Evolutionary conservation across 2,113 vertebrate genomes (phyloP).

Genomic region (Bos javanicus): DNA sequence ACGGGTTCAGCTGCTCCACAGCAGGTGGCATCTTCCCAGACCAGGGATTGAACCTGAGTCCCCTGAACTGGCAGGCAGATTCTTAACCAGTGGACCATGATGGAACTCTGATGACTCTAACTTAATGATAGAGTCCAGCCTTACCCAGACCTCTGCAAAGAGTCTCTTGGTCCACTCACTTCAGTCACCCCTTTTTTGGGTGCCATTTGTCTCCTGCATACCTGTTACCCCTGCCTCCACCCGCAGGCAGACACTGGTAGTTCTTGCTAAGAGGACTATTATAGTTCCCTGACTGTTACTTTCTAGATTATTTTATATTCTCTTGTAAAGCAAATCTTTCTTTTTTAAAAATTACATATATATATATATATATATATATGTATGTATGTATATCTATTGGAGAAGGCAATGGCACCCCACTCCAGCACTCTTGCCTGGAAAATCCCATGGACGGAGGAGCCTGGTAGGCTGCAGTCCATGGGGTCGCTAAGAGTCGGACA

Average conservation of each 20-base stretch:
- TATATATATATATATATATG: neutral
- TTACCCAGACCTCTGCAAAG: neutral
- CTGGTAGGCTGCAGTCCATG: no score
- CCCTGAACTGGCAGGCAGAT: neutral
- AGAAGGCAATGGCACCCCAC: no score
- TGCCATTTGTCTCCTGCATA: neutral
- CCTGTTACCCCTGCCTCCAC: neutral
- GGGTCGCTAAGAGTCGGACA: no score
- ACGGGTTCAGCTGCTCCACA: neutral
- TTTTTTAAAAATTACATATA: neutral
- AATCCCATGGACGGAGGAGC: no score
- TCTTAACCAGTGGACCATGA: neutral
- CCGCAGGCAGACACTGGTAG: neutral
- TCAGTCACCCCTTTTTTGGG: neutral
- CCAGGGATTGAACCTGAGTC: neutral
- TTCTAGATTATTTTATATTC: neutral
- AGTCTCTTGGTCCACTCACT: neutral
- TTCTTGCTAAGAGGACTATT: neutral
- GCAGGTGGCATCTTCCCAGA: neutral
- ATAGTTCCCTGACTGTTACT: neutral
- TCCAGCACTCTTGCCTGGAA: no score
- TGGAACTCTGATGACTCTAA: neutral
- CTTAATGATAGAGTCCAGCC: neutral
- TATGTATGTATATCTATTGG: no score
- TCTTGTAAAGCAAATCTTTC: neutral